Base-by-base conservation (phyloP, 2,888 invertebrate genomes). In the Mystacides longicornis region DNA sequence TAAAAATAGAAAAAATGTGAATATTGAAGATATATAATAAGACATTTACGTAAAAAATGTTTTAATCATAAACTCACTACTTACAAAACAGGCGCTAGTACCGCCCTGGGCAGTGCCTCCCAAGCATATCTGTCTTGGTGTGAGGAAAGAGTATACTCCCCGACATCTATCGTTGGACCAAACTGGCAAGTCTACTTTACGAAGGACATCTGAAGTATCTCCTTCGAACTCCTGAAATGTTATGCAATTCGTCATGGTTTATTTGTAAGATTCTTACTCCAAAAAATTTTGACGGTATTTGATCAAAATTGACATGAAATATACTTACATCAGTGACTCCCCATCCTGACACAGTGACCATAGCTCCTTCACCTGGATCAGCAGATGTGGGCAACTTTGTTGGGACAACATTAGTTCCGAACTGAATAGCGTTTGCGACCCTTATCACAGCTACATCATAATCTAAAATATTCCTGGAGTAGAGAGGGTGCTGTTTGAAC, bases 1-100 rank as follows among this genome's bases (percentile, higher is more conserved):
- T 70, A 63, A 49, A 63, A 63, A 18, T 11, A 4, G 7, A 23
- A 50, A 5, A 50, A n/a, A n/a, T n/a, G n/a, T n/a, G n/a, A n/a
- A n/a, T n/a, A n/a, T n/a, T 49, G 2, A 49, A 49, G 5, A 2
- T n/a, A n/a, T n/a, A n/a, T n/a, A n/a, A n/a, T n/a, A n/a, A n/a
- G n/a, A n/a, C n/a, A n/a, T n/a, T n/a, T n/a, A n/a, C n/a, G n/a
- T n/a, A n/a, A n/a, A n/a, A n/a, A n/a, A n/a, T n/a, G n/a, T n/a
- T n/a, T n/a, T n/a, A n/a, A n/a, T n/a, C n/a, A n/a, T n/a, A n/a
- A n/a, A n/a, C n/a, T n/a, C n/a, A n/a, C n/a, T 1, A 47, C 57
- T 55, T 49, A 60, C 60, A 43, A 58, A 55, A 45, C 60, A 60
- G 20, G 60, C 58, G 33, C 60, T 60, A 23, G 50, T 42, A 18